Base-by-base conservation (phyloP, 2,797 vertebrate genomes). In the Linurgus olivaceus region DNA sequence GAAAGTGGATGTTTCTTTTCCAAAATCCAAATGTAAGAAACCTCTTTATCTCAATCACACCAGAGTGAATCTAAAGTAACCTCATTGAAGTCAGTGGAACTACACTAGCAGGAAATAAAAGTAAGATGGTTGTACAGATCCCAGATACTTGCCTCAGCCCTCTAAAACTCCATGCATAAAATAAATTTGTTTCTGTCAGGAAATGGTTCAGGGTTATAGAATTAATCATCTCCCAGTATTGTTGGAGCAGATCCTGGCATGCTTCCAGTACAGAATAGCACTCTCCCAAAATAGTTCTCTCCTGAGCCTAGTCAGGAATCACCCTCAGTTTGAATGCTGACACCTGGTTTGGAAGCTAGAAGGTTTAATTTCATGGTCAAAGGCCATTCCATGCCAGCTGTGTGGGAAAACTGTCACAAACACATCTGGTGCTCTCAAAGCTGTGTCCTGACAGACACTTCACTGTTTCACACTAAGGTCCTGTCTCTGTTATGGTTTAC, bases 301-400 rank as follows among this genome's bases (percentile, higher is more conserved):
- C 51, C 52, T 35, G 59, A 73, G 55, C 52, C 48, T 11, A 67
- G 55, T 76, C 84, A 87, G 81, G 28, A 72, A n/a, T 40, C 21
- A 35, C 10, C 40, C 25, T 73, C 77, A 29, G 47, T 85, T 59
- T 91, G 55, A 92, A 35, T 55, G 55, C 59, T 82, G 45, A 73
- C 94, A 96, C 86, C 84, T 92, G 84, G 71, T 67, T 79, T 91
- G 63, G 63, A 92, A 84, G 71, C 31, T 57, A 42, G 71, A 62
- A 73, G 29, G 20, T 91, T 94, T 73, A 91, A 77, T 81, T 75
- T 8, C 21, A 11, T 2, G 17, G 71, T 63, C 81, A 89, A 89
- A 91, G 48, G 33, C 86, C 38, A 20, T 67, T 74, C 38, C 50
- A 72, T 0, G 6, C 66, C 84, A 95, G 77, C 40, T 89, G 2